Evolutionary conservation across 2,113 vertebrate genomes (phyloP).

Genomic region (Parus major): DNA sequence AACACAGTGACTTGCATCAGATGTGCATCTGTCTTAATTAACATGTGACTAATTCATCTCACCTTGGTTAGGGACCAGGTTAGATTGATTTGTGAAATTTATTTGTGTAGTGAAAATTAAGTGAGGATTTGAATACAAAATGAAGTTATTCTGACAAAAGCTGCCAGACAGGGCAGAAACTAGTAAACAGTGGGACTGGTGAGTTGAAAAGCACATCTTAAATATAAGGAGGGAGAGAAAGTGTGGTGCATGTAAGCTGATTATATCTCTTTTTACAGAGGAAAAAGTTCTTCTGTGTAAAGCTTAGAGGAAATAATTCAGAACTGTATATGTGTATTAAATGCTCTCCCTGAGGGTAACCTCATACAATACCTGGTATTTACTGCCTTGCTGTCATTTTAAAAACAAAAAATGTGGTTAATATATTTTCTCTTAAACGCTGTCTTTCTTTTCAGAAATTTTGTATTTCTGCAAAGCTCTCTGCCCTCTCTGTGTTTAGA

Average conservation of each 20-base stretch:
- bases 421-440: neutral
- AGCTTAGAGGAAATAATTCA: neutral
- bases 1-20: neutral
- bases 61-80: neutral
- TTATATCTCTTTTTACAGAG: neutral
- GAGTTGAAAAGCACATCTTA: neutral
- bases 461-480: neutral
- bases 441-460: neutral
- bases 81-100: neutral
- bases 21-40: neutral
- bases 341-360: neutral
- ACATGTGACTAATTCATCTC: neutral
- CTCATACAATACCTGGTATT: neutral
- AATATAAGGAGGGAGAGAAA: neutral
- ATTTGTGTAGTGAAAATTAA: neutral
- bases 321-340: neutral
- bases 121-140: neutral
- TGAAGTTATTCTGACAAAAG: neutral
- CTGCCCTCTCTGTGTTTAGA: neutral
- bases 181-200: neutral
- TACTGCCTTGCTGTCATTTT: neutral
- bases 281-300: neutral
- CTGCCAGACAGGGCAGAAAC: neutral
- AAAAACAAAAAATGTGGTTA: neutral
- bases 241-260: neutral